Evolutionary conservation across 2,113 vertebrate genomes (phyloP), one percentile per base, ranked within the genome.

Genomic region (Pipra filicauda): DNA sequence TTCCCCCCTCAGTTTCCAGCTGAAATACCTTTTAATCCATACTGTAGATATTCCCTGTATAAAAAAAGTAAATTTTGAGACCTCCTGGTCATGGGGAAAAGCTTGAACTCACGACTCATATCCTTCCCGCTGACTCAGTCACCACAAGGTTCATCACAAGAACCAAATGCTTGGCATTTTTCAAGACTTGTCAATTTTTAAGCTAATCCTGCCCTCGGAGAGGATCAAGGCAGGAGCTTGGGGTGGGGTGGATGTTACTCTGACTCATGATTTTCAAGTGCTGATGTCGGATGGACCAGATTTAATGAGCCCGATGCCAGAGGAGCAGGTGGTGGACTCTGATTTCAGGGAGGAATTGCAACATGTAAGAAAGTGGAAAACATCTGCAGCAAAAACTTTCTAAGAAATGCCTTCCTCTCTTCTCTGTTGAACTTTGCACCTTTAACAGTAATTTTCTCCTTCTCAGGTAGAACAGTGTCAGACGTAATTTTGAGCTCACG

Each of bases 211-310:
- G 51, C 67, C 69, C 27, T 89, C 4, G 0, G 55, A 88, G 62
- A 73, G 67, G 33, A 54, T 74, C 75, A 80, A 52, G 39, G n/a
- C 52, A 64, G 61, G 65, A 3, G 1, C 46, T 87, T 54, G 8
- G 67, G 55, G 88, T 80, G 85, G 90, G 61, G 85, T 94, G 44
- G 65, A 39, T 95, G 35, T 82, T 48, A 33, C 16, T 43, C 43
- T 85, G 93, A 95, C 64, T 93, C 90, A 91, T 43, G 37, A 27
- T 55, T 94, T 93, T 84, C 69, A 74, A 43, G 86, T 8, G 30
- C 48, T 92, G 55, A 16, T 74, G 39, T 55, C 77, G 81, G 43
- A 85, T 35, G 48, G 77, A 78, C 61, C 48, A 82, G 41, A 43
- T 85, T 71, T 84, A 71, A 91, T 48, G 61, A 74, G 20, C 6